A percentile compares a stretch with the other conserved stretches of the same genome.
Evolutionary conservation across 2,797 vertebrate species (phyloP).

Genomic region (Ispidina lecontei): DNA sequence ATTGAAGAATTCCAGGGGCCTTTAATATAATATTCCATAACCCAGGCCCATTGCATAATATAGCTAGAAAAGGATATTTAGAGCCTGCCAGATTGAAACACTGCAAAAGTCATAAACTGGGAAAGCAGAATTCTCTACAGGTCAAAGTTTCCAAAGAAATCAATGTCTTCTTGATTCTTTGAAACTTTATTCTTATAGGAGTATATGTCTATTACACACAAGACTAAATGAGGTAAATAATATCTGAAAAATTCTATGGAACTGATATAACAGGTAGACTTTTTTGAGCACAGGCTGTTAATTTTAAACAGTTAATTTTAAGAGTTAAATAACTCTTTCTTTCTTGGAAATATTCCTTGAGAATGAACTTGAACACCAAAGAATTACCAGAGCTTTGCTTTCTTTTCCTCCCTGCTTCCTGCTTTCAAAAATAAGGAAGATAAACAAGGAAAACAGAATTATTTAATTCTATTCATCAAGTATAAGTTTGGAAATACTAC

Average conservation of each 20-base stretch:
- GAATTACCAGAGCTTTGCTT: not conserved
- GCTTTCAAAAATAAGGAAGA: not conserved
- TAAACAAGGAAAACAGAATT: not conserved
- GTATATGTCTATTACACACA: not conserved
- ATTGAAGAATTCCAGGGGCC: constrained; percentile 49
- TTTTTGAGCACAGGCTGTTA: not conserved
- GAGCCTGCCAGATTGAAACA: constrained; percentile 12
- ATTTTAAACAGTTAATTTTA: constrained; percentile 13
- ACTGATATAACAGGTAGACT: not conserved
- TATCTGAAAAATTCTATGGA: not conserved
- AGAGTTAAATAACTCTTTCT: not conserved
- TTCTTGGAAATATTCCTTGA: not conserved
- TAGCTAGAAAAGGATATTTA: not conserved
- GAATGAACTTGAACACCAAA: not conserved
- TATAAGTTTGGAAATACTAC: not conserved
- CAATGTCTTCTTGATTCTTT: not conserved
- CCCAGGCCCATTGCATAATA: not conserved
- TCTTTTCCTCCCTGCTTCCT: not conserved
- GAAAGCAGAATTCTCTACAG: constrained; percentile 23
- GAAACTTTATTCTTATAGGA: not conserved
- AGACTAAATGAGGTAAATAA: not conserved
- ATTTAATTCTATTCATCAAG: not conserved
- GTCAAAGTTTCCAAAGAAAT: constrained; percentile 39
- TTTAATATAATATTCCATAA: constrained; percentile 63
- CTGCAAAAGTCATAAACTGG: constrained; percentile 48